Base-by-base conservation (phyloP, 2,888 invertebrate genomes). In the Lasioglossum vierecki region DNA sequence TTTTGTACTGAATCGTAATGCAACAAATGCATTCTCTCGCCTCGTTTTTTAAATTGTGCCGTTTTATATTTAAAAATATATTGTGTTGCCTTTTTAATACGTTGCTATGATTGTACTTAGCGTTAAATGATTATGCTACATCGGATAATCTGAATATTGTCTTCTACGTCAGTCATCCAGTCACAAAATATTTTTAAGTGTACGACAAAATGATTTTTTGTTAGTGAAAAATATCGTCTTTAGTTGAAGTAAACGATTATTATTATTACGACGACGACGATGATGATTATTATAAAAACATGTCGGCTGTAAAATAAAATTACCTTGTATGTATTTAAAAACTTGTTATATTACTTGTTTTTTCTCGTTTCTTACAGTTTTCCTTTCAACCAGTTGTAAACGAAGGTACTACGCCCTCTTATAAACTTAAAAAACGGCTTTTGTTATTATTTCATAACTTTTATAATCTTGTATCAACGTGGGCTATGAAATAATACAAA, bases 401-500 rank as follows among this genome's bases (percentile, higher is more conserved):
- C 77, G 85, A 85, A 84, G 77, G 70, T 85, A 85, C 86, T 86
- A 73, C 72, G 66, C 81, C 81, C 60, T 66, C 85, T 85, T 85
- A 81, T 78, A 85, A 85, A 80, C 80, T 85, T 85, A 81, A 80
- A 85, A 85, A 85, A 78, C 78, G 71, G 78, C 85, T 81, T 85
- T 85, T 85, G 85, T 35, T 80, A 85, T 85, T 85, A 85, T 85
- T 85, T 85, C 86, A 85, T 86, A 86, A 82, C 86, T 82, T 57
- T 82, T 82, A 76, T 81, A 63, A 79, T 35, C 74, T 85, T 82
- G 60, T 77, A 78, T 79, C 73, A 87, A 84, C 82, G 71, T 82
- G 82, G 88, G 86, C 85, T 80, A 86, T 82, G 85, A 86, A 90
- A 90, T 90, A 88, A 90, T 83, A 80, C 83, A 85, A 86, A 86